Evolutionary conservation across 2,113 vertebrate species (phyloP).

Genomic region (Scomber japonicus): DNA sequence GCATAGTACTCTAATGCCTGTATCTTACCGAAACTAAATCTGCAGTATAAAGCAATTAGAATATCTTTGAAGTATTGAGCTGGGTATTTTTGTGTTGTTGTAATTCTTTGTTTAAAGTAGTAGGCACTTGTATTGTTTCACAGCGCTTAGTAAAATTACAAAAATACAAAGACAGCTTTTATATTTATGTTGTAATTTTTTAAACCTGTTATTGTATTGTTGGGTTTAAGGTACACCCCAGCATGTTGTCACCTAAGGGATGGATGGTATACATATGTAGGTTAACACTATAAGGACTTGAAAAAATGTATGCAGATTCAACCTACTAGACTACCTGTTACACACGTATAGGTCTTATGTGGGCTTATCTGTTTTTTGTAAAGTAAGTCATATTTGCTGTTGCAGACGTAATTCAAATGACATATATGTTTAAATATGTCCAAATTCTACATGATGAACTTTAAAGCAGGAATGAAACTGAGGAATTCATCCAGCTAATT

Average conservation of each 20-base stretch:
- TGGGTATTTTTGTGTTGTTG: neutral
- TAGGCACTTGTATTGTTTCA: neutral
- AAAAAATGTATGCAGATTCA: neutral
- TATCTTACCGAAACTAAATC: slow-evolving; percentile 37
- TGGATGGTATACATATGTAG: neutral
- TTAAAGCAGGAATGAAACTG: slow-evolving; percentile 18
- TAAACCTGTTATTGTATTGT: neutral
- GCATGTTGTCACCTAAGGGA: neutral
- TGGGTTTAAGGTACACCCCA: neutral
- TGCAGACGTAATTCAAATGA: neutral
- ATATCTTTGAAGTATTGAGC: slow-evolving; percentile 9
- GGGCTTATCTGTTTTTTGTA: neutral
- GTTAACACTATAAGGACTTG: too few species aligned
- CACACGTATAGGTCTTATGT: neutral
- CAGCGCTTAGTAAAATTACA: neutral
- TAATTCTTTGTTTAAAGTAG: neutral
- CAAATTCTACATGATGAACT: neutral
- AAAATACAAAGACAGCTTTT: neutral
- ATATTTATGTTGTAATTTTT: slow-evolving; percentile 6
- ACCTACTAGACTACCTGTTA: neutral
- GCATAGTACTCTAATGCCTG: slow-evolving; percentile 1
- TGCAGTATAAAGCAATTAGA: slow-evolving; percentile 28
- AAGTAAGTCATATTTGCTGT: neutral
- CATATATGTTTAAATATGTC: neutral
- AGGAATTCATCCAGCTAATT: slow-evolving; percentile 20